Percentiles rank a stretch among this genome's conserved stretches.
Evolutionary conservation across 2,113 vertebrate genomes (phyloP).

Genomic region (Willisornis vidua): DNA sequence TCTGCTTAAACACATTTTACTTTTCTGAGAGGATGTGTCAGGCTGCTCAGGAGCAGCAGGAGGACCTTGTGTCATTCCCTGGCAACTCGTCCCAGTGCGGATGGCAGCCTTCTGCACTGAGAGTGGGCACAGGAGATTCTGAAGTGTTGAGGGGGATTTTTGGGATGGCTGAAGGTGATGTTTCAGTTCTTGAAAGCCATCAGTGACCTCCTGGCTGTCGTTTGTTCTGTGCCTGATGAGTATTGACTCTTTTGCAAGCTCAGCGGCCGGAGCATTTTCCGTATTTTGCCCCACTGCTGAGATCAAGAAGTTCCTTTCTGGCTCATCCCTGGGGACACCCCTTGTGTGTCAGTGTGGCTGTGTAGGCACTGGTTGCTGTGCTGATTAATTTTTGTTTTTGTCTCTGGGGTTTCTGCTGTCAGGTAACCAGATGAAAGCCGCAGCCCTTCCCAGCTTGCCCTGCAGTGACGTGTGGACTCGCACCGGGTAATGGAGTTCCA

Average conservation of each 20-base stretch:
- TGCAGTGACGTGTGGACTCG: accelerated
- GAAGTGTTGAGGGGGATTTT: not conserved
- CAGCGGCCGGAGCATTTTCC: not conserved
- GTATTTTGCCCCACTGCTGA: not conserved
- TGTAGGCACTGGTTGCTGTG: not conserved
- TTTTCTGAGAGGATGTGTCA: not conserved
- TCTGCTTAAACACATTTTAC: not conserved
- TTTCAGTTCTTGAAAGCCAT: not conserved
- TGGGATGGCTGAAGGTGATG: not conserved
- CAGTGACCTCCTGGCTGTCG: not conserved
- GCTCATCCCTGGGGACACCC: not conserved
- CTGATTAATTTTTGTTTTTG: not conserved
- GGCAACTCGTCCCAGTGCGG: not conserved
- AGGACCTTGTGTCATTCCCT: not conserved
- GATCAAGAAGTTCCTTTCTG: not conserved
- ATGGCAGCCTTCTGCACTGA: accelerated
- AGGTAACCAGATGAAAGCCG: not conserved
- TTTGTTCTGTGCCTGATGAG: not conserved
- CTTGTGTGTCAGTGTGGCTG: not conserved
- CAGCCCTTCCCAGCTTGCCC: not conserved
- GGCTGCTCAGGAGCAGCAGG: not conserved
- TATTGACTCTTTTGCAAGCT: not conserved
- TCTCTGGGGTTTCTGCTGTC: not conserved
- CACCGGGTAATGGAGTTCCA: accelerated
- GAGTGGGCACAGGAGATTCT: accelerated